phyloP scores from a whole-genome alignment of 2,797 vertebrate species.

The Acanthornis magna region DNA sequence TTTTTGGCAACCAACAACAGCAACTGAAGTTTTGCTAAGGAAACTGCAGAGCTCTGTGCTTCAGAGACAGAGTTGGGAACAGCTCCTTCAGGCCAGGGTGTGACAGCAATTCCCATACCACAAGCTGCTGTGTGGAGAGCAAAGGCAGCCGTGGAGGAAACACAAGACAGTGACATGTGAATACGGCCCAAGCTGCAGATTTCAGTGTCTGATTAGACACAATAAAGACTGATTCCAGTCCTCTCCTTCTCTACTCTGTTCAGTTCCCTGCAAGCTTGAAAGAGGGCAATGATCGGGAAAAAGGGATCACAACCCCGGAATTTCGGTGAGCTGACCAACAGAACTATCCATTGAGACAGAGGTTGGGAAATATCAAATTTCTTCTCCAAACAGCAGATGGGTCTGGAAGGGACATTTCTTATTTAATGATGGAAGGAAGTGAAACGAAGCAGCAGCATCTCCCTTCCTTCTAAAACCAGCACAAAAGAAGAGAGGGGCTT shows the following conservation, averaged over 20 bases:
- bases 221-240: background rate
- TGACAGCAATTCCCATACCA: background rate
- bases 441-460: constrained; percentile 12
- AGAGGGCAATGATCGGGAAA: background rate
- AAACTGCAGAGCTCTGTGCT: background rate
- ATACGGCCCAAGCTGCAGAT: background rate
- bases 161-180: background rate
- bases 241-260: background rate
- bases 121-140: background rate
- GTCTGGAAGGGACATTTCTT: background rate
- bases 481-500: background rate
- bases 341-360: background rate
- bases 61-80: background rate
- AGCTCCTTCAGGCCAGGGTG: background rate
- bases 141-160: background rate
- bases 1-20: background rate
- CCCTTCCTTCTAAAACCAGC: background rate
- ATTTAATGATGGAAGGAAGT: background rate
- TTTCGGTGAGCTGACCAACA: background rate
- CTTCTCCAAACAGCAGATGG: background rate
- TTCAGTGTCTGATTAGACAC: background rate
- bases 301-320: background rate
- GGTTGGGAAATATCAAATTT: background rate
- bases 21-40: background rate
- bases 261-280: background rate